Percentiles rank a stretch among this genome's conserved stretches.
Conservation (phyloP, 1,140 invertebrate species). For the Periplaneta americana region DNA sequence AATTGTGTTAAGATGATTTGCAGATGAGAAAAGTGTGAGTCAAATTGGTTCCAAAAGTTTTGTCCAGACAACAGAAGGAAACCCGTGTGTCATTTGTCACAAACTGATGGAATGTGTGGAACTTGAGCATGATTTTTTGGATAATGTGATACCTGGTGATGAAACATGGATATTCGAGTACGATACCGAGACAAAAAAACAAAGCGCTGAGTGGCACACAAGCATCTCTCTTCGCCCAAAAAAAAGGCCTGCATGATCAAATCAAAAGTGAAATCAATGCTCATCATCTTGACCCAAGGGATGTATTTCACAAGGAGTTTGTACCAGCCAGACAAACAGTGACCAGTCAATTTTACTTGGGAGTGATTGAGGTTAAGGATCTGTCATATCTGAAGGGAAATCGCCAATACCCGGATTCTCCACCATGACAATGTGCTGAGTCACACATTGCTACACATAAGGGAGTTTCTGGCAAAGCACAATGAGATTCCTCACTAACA, state of each 20-base stretch:
- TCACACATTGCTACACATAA: too few species aligned
- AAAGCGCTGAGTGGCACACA: conserved; percentile 22
- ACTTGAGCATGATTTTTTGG: background rate
- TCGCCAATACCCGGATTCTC: background rate
- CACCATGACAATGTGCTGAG: background rate
- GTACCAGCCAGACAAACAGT: conserved; percentile 26
- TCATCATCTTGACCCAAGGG: conserved; percentile 30
- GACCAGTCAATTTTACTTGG: conserved; percentile 20
- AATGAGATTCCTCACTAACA: too few species aligned
- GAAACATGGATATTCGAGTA: conserved; percentile 28
- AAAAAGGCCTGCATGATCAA: conserved; percentile 24
- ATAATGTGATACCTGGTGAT: conserved; percentile 23
- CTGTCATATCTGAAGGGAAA: background rate
- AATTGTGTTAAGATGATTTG: background rate
- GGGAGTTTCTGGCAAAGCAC: too few species aligned
- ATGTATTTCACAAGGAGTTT: conserved; percentile 29
- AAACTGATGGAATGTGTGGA: background rate
- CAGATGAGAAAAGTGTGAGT: background rate
- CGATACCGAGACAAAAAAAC: conserved; percentile 27
- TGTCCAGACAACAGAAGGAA: background rate
- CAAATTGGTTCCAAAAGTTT: background rate
- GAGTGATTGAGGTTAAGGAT: background rate
- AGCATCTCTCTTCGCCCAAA: conserved; percentile 21
- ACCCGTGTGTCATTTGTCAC: background rate
- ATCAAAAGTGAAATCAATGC: conserved; percentile 31